Evolutionary conservation across 1,140 invertebrate species (phyloP).

Genomic region (Trichonephila clavata): DNA sequence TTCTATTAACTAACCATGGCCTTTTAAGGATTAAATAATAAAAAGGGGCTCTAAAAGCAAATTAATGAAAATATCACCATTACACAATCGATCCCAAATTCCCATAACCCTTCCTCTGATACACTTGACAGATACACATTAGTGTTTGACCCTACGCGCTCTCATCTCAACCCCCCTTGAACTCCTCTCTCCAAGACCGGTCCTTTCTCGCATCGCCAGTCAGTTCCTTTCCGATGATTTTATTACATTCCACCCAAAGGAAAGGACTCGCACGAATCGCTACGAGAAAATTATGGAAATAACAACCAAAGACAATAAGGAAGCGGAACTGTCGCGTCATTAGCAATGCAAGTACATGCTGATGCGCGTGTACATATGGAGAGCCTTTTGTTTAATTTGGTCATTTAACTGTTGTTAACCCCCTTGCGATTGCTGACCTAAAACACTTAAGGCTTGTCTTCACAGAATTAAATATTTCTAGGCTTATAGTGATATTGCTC

Average conservation of each 20-base stretch:
- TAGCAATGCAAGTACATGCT: background rate
- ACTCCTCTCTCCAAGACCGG: background rate
- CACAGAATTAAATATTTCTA: background rate
- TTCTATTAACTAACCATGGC: no score
- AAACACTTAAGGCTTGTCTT: constrained; percentile 15
- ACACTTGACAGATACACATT: background rate
- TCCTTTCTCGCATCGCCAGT: constrained; percentile 22
- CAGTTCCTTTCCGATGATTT: constrained; percentile 13
- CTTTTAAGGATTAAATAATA: no score
- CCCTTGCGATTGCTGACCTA: constrained; percentile 4
- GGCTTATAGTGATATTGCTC: background rate
- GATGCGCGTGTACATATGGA: background rate
- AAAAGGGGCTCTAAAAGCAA: no score
- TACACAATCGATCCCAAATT: background rate
- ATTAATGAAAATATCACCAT: no score
- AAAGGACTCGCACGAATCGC: constrained; percentile 24
- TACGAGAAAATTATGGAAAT: constrained; percentile 34
- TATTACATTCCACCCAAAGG: constrained; percentile 10
- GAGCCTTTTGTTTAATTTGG: background rate
- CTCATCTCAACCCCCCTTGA: background rate
- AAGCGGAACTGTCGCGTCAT: constrained; percentile 1
- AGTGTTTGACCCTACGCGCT: background rate
- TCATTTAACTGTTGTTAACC: background rate
- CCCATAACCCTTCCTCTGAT: background rate
- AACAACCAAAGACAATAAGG: constrained; percentile 15